These are phyloP conservation scores for Chelonus insularis DNA, from an alignment of 1,140 invertebrate genomes.

Conservation along the genomic window DNA sequence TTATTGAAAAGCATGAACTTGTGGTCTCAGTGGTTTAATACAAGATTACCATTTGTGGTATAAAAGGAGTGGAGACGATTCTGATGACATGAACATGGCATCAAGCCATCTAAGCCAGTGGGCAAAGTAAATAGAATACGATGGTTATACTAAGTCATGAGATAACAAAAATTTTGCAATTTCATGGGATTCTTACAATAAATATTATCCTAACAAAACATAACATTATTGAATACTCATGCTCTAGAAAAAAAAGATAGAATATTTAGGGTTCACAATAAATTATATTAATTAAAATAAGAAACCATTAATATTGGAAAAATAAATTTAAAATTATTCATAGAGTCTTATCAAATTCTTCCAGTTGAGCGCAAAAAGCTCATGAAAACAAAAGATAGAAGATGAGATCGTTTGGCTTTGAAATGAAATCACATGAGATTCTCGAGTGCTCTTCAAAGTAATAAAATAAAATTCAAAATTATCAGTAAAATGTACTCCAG, in stretches of 20 bases:
- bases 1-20: constrained; percentile 2
- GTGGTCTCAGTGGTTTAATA: constrained; percentile 22
- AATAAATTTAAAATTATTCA: no score
- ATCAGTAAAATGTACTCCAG: constrained; percentile 15
- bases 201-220: no score
- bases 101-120: constrained; percentile 28
- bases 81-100: neutral
- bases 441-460: neutral
- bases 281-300: no score
- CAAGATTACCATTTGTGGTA: constrained; percentile 20
- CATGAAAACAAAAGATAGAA: neutral
- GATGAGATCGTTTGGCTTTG: neutral
- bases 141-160: constrained; percentile 37
- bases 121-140: constrained; percentile 40
- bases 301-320: no score
- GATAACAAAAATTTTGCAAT: no score
- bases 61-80: constrained; percentile 14
- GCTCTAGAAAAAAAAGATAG: no score
- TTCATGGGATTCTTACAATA: no score
- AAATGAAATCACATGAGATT: neutral
- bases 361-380: no score
- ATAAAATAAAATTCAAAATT: constrained; percentile 9
- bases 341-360: no score
- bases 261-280: no score
- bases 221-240: no score